Percentiles rank a stretch among this genome's conserved stretches.
Conservation (phyloP, 1,140 invertebrate genomes). For the Elysia chlorotica region DNA sequence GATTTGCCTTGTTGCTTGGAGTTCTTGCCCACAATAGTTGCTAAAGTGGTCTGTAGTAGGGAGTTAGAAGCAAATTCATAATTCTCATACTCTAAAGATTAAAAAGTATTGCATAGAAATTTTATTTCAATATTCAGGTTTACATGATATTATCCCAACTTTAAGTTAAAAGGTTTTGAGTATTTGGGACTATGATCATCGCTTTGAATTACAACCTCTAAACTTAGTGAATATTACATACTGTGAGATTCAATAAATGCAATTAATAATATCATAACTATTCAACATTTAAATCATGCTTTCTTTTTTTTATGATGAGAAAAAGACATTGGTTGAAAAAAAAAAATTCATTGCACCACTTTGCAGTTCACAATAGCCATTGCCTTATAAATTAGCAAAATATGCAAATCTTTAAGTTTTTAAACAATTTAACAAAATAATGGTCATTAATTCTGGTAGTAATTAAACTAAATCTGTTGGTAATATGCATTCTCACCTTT, state of each 20-base stretch:
- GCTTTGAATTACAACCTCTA: too few relatives aligned
- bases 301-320: background rate
- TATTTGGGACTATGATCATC: too few relatives aligned
- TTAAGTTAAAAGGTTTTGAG: too few relatives aligned
- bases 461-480: background rate
- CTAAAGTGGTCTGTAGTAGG: conserved; percentile 72
- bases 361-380: too few relatives aligned
- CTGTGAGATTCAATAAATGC: too few relatives aligned
- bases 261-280: too few relatives aligned
- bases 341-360: background rate
- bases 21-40: conserved; percentile 74
- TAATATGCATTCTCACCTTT: conserved; percentile 63
- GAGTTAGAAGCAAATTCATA: background rate
- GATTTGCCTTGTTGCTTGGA: conserved; percentile 65
- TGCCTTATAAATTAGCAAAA: background rate
- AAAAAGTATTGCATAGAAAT: background rate
- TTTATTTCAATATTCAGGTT: background rate
- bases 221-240: background rate
- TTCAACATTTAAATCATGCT: too few relatives aligned
- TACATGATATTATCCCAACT: background rate
- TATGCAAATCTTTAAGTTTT: background rate
- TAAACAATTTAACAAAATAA: background rate
- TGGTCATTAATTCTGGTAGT: background rate
- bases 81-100: background rate
- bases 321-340: background rate